Conservation (phyloP, 2,888 invertebrate genomes). For the Aromia moschata region DNA sequence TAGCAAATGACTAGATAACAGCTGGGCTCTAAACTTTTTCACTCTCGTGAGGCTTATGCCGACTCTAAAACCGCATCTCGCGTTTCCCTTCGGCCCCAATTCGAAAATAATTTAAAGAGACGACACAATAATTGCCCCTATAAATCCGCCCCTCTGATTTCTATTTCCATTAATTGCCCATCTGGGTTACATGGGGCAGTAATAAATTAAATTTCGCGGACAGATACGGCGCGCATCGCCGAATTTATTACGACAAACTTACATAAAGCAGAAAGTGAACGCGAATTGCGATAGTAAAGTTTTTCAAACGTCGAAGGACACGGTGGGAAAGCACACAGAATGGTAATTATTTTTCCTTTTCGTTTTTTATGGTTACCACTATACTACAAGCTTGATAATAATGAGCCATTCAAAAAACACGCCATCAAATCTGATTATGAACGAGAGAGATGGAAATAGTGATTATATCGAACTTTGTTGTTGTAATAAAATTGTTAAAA, state of each 20-base stretch:
- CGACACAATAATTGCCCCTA: neutral
- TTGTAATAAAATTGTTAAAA: no score
- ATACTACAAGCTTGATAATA: no score
- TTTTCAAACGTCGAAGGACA: neutral
- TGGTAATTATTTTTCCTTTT: no score
- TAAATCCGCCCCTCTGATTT: neutral
- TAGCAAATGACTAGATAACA: no score
- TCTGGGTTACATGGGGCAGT: neutral
- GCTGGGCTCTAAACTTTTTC: no score
- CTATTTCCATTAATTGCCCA: slow-evolving; percentile 1
- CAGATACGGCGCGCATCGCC: neutral
- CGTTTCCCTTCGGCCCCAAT: neutral
- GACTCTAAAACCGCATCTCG: neutral
- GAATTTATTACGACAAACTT: neutral
- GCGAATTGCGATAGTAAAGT: neutral
- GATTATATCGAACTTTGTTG: no score
- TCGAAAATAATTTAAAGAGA: neutral
- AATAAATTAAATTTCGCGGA: slow-evolving; percentile 1
- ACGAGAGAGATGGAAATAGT: no score
- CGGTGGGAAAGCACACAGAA: no score
- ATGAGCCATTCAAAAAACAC: no score
- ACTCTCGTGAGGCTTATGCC: no score
- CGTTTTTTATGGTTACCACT: no score
- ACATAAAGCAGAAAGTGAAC: neutral
- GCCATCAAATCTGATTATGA: no score